Percentiles rank a stretch among this genome's conserved stretches.
Evolutionary conservation across 2,797 vertebrate genomes (phyloP).

Genomic region (Sardinella longiceps): DNA sequence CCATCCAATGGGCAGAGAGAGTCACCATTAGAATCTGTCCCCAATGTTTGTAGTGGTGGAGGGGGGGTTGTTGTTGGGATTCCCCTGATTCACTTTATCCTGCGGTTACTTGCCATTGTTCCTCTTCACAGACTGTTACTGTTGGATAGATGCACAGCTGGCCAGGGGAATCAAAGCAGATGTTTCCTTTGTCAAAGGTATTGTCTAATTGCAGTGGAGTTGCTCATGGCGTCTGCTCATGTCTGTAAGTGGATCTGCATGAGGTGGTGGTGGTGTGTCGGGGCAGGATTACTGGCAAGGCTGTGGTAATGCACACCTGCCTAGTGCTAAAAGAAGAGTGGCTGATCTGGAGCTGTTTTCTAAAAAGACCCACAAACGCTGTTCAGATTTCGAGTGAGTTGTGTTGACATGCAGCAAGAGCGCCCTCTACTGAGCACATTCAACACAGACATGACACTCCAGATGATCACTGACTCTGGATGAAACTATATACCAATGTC

Average conservation of each 20-base stretch:
- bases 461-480: neutral
- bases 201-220: constrained; percentile 16
- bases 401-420: neutral
- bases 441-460: neutral
- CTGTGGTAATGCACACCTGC: constrained; percentile 16
- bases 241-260: neutral
- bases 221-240: constrained; percentile 20
- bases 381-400: neutral
- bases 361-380: neutral
- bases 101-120: neutral
- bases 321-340: neutral
- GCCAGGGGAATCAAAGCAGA: constrained; percentile 35
- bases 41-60: no score
- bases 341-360: constrained; percentile 1
- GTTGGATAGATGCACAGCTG: constrained; percentile 18
- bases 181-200: constrained; percentile 42
- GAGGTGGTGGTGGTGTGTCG: neutral
- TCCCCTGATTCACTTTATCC: neutral
- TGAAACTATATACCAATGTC: neutral
- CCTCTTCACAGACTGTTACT: neutral
- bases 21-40: neutral
- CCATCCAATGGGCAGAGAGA: neutral
- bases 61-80: no score
- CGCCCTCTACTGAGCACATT: neutral
- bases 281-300: constrained; percentile 3